Evolutionary conservation across 2,888 invertebrate species (phyloP).

Genomic region (Ophioninae sp.): DNA sequence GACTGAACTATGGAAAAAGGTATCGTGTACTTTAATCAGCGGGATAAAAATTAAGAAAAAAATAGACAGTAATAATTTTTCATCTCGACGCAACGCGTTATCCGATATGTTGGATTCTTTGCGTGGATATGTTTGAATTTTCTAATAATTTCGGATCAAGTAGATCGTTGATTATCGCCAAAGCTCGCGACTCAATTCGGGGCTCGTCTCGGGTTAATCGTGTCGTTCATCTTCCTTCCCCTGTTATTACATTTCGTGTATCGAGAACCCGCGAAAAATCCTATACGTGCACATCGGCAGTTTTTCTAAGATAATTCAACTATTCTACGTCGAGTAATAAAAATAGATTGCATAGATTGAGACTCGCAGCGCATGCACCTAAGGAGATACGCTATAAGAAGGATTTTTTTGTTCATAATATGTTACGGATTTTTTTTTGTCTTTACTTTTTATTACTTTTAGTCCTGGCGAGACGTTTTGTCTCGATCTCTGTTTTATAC

Average conservation of each 20-base stretch:
- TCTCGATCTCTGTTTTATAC: constrained; percentile 4
- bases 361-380: constrained; percentile 78
- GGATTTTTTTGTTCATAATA: constrained; percentile 59
- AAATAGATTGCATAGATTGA: constrained; percentile 81
- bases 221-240: constrained; percentile 36
- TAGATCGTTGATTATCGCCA: constrained; percentile 24
- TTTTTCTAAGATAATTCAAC: constrained; percentile 60
- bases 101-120: constrained; percentile 59
- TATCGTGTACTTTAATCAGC: not conserved
- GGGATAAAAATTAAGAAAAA: constrained; percentile 34
- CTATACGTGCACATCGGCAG: constrained; percentile 59
- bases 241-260: constrained; percentile 4
- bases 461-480: constrained; percentile 18
- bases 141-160: constrained; percentile 41
- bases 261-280: constrained; percentile 61
- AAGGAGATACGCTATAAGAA: constrained; percentile 72
- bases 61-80: constrained; percentile 24
- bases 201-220: constrained; percentile 1
- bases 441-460: constrained; percentile 25
- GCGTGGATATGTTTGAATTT: constrained; percentile 53
- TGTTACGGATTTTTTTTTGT: not conserved
- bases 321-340: constrained; percentile 78
- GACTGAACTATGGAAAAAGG: not conserved
- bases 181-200: constrained; percentile 37
- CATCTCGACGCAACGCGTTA: constrained; percentile 45